Evolutionary conservation across 1,140 invertebrate species (phyloP), one percentile per base, ranked within the genome.

Genomic region (Calephelis nemesis): DNA sequence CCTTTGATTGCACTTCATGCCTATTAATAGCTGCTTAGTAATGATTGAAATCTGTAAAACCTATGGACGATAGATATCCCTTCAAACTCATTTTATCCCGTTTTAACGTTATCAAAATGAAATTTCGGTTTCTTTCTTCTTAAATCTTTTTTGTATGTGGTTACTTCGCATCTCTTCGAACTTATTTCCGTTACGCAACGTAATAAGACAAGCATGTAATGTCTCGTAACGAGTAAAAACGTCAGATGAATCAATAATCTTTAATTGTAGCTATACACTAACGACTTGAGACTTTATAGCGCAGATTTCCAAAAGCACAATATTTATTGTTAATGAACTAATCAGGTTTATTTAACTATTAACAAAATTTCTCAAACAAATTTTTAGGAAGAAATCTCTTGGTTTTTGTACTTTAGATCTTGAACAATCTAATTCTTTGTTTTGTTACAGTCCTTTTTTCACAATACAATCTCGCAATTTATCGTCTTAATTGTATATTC

Each of bases 381-480:
- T 65, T 70, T 70, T 62, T 70, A 65, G 68, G 65, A 60, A 69
- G 63, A 69, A 58, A 65, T 69, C 45, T 65, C 65, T 65, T 63
- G 52, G 65, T 65, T 70, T 65, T 60, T 65, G 15, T 70, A 65
- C 63, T 62, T 69, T 52, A 40, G 63, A 65, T 62, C 54, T 48
- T 12, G 68, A 70, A 70, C 65, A 70, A 70, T 62, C 63, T 70
- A 70, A 70, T 64, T 70, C 52, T 65, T 70, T 52, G 68, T 70
- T 70, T 64, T 70, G 63, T 65, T 70, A 63, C 50, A 70, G 47
- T 70, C 30, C 30, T 30, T 30, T 30, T 30, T 30, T 30, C 30
- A 30, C 30, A 30, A 30, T 30, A 30, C 7, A 52, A 52, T 52
- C 49, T 52, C 49, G 49, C 7, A 52, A 52, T 15, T 52, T 15